Evolutionary conservation across 2,113 vertebrate genomes (phyloP), one percentile per base, ranked within the genome.

Genomic region (Gulo gulo): DNA sequence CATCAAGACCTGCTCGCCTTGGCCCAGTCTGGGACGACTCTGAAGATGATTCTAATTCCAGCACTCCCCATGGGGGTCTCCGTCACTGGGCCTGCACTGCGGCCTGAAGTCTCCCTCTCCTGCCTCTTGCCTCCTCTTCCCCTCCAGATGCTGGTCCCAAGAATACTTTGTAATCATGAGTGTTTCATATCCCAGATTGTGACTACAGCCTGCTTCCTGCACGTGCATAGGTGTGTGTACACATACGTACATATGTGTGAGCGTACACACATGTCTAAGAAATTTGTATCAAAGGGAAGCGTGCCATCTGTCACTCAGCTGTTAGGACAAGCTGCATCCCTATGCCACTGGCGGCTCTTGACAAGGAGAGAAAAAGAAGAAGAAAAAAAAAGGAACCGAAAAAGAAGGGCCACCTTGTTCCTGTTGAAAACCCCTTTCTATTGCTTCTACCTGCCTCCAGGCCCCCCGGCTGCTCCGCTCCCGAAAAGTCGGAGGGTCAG

Each of bases 391-490:
- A 12, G 57, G 65, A 91, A 34, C 1, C 9, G 4, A n/a, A 65
- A 91, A 23, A 55, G 24, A 67, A 83, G 4, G 2, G 5, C 12
- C 52, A 12, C 69, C 63, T 39, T 39, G 45, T 36, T 52, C 26
- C 88, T 47, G 4, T 0, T 3, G 0, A 52, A 16, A 0, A 4
- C 8, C 2, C 5, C 15, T 12, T 5, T 36, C 20, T 2, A 36
- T 12, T 42, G 65, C 10, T 13, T 57, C 34, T 67, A 0, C 7
- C 20, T 8, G 12, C 5, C 23, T 67, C 20, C n/a, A 83, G 50
- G 21, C 36, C 15, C 6, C 2, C 15, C 6, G 6, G 31, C 26
- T 16, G 15, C 13, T 31, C 24, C 29, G 57, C 11, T 84, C 47
- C 47, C 23, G 18, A 79, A 55, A 78, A 50, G 10, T 15, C 15